Percentiles rank a stretch among this genome's conserved stretches.
Evolutionary conservation across 2,113 vertebrate species (phyloP).

Genomic region (Herpailurus yagouaroundi): DNA sequence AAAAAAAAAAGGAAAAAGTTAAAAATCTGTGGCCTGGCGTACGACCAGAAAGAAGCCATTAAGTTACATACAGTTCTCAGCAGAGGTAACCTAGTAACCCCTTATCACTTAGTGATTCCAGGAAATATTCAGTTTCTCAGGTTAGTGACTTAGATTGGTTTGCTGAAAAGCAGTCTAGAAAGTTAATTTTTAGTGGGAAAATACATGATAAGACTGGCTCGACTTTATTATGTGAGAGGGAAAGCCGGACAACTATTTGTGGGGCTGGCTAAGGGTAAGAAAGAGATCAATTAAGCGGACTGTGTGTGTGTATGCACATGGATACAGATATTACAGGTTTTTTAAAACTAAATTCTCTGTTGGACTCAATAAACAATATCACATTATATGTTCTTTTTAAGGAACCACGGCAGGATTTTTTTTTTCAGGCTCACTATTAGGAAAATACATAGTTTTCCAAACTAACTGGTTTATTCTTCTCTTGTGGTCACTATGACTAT

Average conservation of each 20-base stretch:
- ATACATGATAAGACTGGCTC: neutral
- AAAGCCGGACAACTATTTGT: neutral
- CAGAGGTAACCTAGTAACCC: neutral
- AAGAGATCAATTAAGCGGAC: neutral
- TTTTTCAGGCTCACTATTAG: neutral
- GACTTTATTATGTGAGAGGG: neutral
- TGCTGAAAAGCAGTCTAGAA: neutral
- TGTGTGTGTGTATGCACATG: neutral
- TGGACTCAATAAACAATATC: neutral
- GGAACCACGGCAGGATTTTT: neutral
- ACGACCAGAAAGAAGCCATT: neutral
- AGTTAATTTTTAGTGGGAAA: conserved; percentile 3
- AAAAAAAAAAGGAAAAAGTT: neutral
- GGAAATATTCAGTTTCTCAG: neutral
- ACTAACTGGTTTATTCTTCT: neutral
- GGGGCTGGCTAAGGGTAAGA: neutral
- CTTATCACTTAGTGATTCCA: neutral
- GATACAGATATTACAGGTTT: neutral
- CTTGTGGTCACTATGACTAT: neutral
- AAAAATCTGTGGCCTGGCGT: neutral
- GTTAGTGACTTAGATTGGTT: neutral
- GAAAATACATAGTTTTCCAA: neutral
- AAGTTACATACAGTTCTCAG: neutral
- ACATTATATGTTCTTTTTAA: neutral
- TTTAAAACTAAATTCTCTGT: neutral